Evolutionary conservation across 2,113 vertebrate species (phyloP).

Genomic region (Oostethus manadensis): DNA sequence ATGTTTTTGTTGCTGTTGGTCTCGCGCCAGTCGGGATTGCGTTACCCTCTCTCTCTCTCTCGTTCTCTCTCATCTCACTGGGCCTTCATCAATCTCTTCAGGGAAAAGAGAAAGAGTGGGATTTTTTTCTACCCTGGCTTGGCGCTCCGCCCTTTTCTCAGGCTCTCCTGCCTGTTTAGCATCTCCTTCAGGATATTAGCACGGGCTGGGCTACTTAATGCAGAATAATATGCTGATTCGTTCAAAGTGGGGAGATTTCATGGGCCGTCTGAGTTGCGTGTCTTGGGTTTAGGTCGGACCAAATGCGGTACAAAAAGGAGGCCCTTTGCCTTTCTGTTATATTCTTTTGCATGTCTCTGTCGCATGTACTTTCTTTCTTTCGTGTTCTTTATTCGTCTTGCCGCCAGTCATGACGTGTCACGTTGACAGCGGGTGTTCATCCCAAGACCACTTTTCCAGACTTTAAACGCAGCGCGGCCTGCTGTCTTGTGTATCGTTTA

Average conservation of each 20-base stretch:
- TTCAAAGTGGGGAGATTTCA: constrained; percentile 54
- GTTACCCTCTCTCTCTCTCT: constrained; percentile 65
- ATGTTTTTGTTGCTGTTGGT: constrained; percentile 79
- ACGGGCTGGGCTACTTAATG: constrained; percentile 57
- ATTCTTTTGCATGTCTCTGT: constrained; percentile 21
- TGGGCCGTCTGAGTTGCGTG: constrained; percentile 43
- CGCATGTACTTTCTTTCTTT: constrained; percentile 27
- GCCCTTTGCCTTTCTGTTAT: constrained; percentile 15
- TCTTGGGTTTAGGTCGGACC: constrained; percentile 55
- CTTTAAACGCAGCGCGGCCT: neutral
- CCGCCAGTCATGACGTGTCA: constrained; percentile 13
- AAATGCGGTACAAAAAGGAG: constrained; percentile 44
- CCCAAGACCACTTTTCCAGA: neutral
- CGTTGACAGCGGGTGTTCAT: constrained; percentile 8
- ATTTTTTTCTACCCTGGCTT: constrained; percentile 57
- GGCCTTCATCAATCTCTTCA: constrained; percentile 62
- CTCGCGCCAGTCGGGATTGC: constrained; percentile 69
- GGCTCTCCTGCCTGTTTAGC: constrained; percentile 67
- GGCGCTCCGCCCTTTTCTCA: constrained; percentile 64
- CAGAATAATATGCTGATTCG: constrained; percentile 69
- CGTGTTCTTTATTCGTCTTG: constrained; percentile 24
- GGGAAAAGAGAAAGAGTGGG: constrained; percentile 66
- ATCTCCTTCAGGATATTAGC: constrained; percentile 69
- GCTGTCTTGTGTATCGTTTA: no score
- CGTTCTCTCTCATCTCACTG: constrained; percentile 77